Evolutionary conservation across 2,888 invertebrate species (phyloP), one percentile per base, ranked within the genome.

Genomic region (Dione vanillae): DNA sequence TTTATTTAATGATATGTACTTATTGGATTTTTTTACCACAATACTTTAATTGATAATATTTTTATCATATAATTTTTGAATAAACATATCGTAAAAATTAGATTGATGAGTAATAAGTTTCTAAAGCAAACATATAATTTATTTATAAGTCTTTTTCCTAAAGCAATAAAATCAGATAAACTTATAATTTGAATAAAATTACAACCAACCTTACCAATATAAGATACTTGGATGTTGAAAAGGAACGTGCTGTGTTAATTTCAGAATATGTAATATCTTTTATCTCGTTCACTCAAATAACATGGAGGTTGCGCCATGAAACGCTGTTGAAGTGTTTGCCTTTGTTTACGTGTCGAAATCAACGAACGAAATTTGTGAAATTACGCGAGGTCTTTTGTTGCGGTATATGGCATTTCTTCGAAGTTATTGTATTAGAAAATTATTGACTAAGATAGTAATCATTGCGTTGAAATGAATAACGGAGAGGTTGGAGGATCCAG

Each of bases 331-430:
- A 85, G 83, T 84, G 79, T 84, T 89, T 88, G 89, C 86, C 91
- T 91, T 92, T 93, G 92, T 92, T 93, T 93, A 93, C 92, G 92
- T 93, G 92, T 92, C 90, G 87, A 86, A 84, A 76, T 74, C 78
- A 66, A 75, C 59, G 74, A 69, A 49, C 49, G 59, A 72, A 69
- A 68, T 27, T 45, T 72, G 69, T 67, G 56, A 65, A 71, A 58
- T 65, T 51, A 56, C 47, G 58, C 43, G 47, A 71, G 70, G 71
- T 72, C 58, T 70, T 73, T 67, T 81, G 78, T 75, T 77, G 68
- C 78, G 78, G 83, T 90, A 80, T 90, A 91, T 91, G 90, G 87
- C 86, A 89, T 83, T 84, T 79, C 74, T 78, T 83, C 81, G 76
- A 78, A 81, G 77, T 80, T 80, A 79, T 76, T 76, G 76, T 71